Conservation (phyloP, 2,888 invertebrate species). For the Drosophila testacea region DNA sequence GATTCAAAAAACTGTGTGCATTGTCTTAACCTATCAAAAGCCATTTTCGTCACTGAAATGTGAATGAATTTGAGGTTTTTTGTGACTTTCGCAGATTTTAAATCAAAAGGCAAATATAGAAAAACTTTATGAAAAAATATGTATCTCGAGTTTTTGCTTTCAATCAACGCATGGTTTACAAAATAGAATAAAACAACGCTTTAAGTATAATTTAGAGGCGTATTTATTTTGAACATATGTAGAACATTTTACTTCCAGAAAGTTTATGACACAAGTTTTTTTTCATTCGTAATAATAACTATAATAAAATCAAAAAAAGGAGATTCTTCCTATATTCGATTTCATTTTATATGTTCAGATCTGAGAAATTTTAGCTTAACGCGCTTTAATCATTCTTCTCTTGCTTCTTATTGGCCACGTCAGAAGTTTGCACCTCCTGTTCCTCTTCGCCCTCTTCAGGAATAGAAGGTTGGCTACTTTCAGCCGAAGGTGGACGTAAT, state of each 20-base stretch:
- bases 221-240: too few relatives aligned
- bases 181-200: too few relatives aligned
- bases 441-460: slow-evolving; percentile 18
- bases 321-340: too few relatives aligned
- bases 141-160: too few relatives aligned
- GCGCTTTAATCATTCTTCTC: slow-evolving; percentile 37
- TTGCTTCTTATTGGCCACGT: slow-evolving; percentile 24
- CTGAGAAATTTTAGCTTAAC: background rate
- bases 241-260: too few relatives aligned
- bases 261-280: too few relatives aligned
- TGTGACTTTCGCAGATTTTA: slow-evolving; percentile 2
- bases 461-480: slow-evolving; percentile 8
- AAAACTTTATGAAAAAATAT: too few relatives aligned
- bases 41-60: slow-evolving; percentile 52
- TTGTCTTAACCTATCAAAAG: slow-evolving; percentile 64
- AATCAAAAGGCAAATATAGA: slow-evolving; percentile 5
- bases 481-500: slow-evolving; percentile 53
- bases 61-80: slow-evolving; percentile 20
- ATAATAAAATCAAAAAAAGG: too few relatives aligned
- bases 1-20: slow-evolving; percentile 41
- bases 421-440: background rate
- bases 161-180: too few relatives aligned
- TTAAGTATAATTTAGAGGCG: too few relatives aligned
- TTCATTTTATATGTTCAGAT: slow-evolving; percentile 3
- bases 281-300: too few relatives aligned